Evolutionary conservation across 2,888 invertebrate genomes (phyloP), one percentile per base, ranked within the genome.

Genomic region (Steinernema carpocapsae): DNA sequence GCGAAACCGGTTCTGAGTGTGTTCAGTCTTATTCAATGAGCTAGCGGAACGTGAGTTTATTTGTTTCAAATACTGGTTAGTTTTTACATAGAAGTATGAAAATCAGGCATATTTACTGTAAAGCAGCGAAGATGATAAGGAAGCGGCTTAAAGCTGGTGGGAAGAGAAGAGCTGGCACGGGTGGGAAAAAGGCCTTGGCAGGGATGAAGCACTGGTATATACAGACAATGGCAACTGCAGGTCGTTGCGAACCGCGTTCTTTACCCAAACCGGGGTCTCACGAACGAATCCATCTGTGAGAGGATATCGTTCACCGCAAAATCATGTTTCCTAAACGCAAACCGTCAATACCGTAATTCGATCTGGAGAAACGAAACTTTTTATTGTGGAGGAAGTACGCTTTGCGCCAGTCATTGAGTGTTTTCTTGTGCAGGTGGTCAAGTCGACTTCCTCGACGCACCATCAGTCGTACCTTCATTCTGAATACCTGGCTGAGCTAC

Each of bases 221-320:
- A 64, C 64, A 64, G 26, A 37, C 64, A 64, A 64, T 17, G n/a
- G 14, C 7, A 32, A 32, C 22, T 24, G 6, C 32, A 6, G 7
- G 24, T 64, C 64, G 4, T 26, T 17, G 26, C 29, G n/a, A 29
- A 26, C 26, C 26, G 17, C 12, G 24, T n/a, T 24, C 22, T 52
- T 52, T 24, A 64, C 19, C 64, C 64, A 17, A 64, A 64, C 17
- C 64, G 64, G 37, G 64, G 64, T 19, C 64, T 29, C 17, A 64
- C 64, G 64, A 64, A 64, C 24, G 64, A 64, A 64, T 64, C 64
- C 64, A 64, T 64, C 29, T 64, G 64, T 37, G 64, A 64, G 6
- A 64, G 37, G 14, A 64, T 64, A 26, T 64, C 64, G 32, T 64
- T 29, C 17, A 64, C 29, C 6, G 64, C 64, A 14, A 64, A 37